Conservation (phyloP, 2,113 vertebrate species). For the Hymenochirus boettgeri region DNA sequence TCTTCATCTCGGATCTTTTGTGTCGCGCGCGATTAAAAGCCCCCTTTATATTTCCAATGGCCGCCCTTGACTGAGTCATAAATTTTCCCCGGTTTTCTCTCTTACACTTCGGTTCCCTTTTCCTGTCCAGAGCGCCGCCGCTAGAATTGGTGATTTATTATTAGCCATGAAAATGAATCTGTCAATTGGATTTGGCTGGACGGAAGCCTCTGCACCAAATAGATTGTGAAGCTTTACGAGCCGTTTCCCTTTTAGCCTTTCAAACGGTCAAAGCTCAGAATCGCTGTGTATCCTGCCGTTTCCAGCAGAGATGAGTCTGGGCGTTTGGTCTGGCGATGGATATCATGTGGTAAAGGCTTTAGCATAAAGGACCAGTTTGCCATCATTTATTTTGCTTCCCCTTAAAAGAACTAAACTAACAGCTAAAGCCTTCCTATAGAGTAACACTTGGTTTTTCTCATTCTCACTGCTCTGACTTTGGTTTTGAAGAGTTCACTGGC, state of each 20-base stretch:
- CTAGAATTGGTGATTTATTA: slow-evolving; percentile 66
- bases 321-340: no score
- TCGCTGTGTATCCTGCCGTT: slow-evolving; percentile 46
- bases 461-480: no score
- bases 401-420: no score
- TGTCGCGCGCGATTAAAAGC: no score
- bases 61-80: background rate
- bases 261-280: slow-evolving; percentile 45
- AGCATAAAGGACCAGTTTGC: no score
- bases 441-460: no score
- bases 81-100: no score
- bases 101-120: no score
- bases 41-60: background rate
- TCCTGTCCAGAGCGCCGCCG: slow-evolving; percentile 42
- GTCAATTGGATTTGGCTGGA: slow-evolving; percentile 52
- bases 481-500: no score
- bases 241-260: slow-evolving; percentile 45
- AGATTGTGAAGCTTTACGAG: slow-evolving; percentile 67
- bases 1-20: background rate
- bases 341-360: no score
- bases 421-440: no score
- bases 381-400: no score
- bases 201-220: slow-evolving; percentile 70
- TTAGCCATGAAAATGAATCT: slow-evolving; percentile 52
- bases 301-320: background rate